Conservation (phyloP, 2,113 vertebrate genomes). For the Piaya cayana region DNA sequence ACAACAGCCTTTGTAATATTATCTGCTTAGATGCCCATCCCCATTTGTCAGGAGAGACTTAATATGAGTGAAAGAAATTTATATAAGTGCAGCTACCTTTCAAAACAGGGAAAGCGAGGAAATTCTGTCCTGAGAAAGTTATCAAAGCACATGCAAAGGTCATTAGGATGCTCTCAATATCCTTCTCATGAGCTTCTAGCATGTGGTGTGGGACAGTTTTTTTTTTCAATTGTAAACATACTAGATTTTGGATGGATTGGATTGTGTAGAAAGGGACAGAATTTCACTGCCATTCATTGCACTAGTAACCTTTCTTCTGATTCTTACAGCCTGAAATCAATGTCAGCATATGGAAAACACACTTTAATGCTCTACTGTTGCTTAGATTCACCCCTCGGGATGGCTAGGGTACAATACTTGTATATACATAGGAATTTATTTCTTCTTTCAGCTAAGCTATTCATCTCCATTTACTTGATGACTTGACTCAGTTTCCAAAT, state of each 20-base stretch:
- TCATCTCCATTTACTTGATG: neutral
- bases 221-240: neutral
- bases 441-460: neutral
- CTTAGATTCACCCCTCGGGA: neutral
- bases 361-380: neutral
- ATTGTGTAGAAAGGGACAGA: neutral
- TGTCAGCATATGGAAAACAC: neutral
- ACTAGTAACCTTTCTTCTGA: neutral
- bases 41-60: neutral
- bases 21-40: neutral
- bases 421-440: neutral
- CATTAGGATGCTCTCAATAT: neutral
- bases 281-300: conserved; percentile 1
- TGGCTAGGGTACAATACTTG: neutral
- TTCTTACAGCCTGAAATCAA: neutral
- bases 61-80: neutral
- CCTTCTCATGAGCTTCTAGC: neutral
- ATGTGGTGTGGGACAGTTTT: neutral
- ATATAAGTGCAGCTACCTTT: neutral
- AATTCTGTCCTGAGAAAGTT: neutral
- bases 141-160: neutral
- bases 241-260: neutral
- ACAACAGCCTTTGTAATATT: neutral
- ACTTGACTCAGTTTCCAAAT: neutral
- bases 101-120: neutral